Base-by-base conservation (phyloP, 92 coral and sea anemone genomes). In the Epizoanthus rinbou region DNA sequence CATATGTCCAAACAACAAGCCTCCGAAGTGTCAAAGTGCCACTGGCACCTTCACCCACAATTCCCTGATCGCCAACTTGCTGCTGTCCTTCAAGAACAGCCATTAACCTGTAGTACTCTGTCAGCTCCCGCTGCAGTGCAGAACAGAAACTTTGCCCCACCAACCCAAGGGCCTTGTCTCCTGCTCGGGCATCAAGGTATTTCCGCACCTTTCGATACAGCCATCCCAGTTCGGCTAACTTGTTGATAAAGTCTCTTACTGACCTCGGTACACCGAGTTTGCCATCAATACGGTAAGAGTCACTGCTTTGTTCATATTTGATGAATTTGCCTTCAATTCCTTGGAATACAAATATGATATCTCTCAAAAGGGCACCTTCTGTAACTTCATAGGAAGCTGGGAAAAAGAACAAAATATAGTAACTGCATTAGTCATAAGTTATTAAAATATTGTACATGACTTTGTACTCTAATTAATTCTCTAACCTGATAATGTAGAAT, bases 141-240 rank as follows among this genome's bases (percentile, higher is more conserved):
- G 99, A 94, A 84, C 99, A 97, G 75, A 97, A 97, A 68, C 99
- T 97, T 67, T 97, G 99, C 3, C 99, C 99, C 69, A 94, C 99
- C 64, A 97, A 68, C 0, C 99, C 99, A 75, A 97, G 67, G 16
- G 99, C 99, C 84, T 93, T 97, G 81, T 97, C 99, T 24, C 99
- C 98, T 6, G 99, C 87, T 58, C 97, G 91, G 8, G 99, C 99
- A 81, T 97, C 99, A 53, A 94, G 91, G 73, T 97, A 97, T 63
- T 90, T 94, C 68, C 99, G 92, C 23, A 94, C 92, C 85, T 91
- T 97, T 50, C 94, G 86, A 56, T 88, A 97, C 35, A 97, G 90
- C 99, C 99, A 97, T 8, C 99, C 99, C 18, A 97, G 91, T 85
- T 97, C 99, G 3, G 97, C 94, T 65, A 97, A 78, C 60, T 97